A percentile compares a stretch with the other conserved stretches of the same genome.
phyloP scores from a whole-genome alignment of 2,888 invertebrate genomes.

The Scaptomyza polygonia region DNA sequence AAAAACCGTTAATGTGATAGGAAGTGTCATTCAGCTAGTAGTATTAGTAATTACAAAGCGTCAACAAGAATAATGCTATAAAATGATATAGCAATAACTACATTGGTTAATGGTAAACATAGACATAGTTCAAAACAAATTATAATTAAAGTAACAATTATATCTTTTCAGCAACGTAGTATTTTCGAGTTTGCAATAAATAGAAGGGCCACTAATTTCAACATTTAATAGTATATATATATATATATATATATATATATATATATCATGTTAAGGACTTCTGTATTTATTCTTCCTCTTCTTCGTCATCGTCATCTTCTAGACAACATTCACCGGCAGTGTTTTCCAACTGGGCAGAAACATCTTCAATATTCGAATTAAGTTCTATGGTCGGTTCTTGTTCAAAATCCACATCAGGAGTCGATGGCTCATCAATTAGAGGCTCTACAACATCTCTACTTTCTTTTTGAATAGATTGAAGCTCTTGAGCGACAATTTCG shows the following conservation, averaged over 20 bases:
- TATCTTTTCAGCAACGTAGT: conserved; percentile 16
- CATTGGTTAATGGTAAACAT: conserved; percentile 20
- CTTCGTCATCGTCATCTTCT: conserved; percentile 59
- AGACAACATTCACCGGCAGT: conserved; percentile 58
- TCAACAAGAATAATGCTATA: conserved; percentile 9
- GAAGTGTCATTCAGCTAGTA: conserved; percentile 21
- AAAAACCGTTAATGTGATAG: conserved; percentile 18
- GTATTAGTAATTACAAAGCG: conserved; percentile 21
- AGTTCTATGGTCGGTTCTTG: conserved; percentile 73
- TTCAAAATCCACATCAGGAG: conserved; percentile 63
- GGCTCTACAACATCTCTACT: conserved; percentile 81
- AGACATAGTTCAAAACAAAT: conserved; percentile 1
- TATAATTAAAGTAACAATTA: not conserved
- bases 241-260: conserved; percentile 14
- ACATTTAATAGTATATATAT: conserved; percentile 12
- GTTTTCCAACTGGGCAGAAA: conserved; percentile 41
- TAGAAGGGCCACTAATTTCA: conserved; percentile 21
- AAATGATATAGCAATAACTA: conserved; percentile 28
- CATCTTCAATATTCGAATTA: conserved; percentile 60
- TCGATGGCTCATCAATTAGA: conserved; percentile 84
- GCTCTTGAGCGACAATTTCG: conserved; percentile 87
- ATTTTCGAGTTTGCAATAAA: conserved; percentile 14
- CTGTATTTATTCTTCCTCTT: conserved; percentile 51
- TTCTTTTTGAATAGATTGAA: conserved; percentile 82
- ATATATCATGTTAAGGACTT: conserved; percentile 19